Conservation (phyloP, 2,113 vertebrate species). For the Riparia riparia region DNA sequence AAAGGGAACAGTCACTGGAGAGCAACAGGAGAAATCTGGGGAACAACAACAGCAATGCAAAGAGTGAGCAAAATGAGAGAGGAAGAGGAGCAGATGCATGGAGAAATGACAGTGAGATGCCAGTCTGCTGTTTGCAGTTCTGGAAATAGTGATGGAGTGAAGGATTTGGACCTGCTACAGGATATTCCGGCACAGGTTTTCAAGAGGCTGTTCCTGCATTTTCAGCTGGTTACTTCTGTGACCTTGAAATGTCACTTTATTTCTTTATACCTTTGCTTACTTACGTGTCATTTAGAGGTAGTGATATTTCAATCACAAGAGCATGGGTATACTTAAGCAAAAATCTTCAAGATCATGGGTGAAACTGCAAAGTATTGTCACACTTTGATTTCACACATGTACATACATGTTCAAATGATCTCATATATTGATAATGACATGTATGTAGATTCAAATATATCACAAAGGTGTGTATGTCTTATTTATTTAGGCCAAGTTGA, state of each 20-base stretch:
- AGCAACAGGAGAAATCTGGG: background rate
- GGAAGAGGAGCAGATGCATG: background rate
- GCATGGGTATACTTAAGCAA: background rate
- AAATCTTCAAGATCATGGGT: background rate
- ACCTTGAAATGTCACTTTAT: slow-evolving; percentile 57
- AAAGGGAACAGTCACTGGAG: background rate
- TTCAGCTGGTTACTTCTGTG: background rate
- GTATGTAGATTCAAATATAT: slow-evolving; percentile 6
- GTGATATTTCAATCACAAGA: background rate
- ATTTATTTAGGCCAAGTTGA: slow-evolving; percentile 66
- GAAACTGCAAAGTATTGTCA: background rate
- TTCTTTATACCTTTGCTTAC: slow-evolving; percentile 26
- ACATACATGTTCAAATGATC: background rate
- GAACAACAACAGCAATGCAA: background rate
- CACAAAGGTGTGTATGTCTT: slow-evolving; percentile 19
- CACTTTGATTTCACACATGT: background rate
- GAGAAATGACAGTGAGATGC: background rate
- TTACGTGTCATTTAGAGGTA: slow-evolving; percentile 29
- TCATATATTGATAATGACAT: background rate
- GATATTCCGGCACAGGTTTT: background rate
- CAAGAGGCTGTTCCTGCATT: slow-evolving; percentile 12
- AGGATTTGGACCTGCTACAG: background rate
- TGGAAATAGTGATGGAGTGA: background rate
- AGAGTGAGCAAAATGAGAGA: background rate
- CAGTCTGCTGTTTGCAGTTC: slow-evolving; percentile 2